Evolutionary conservation across 2,888 invertebrate species (phyloP), one percentile per base, ranked within the genome.

Genomic region (Hirtodrosophila confusa): DNA sequence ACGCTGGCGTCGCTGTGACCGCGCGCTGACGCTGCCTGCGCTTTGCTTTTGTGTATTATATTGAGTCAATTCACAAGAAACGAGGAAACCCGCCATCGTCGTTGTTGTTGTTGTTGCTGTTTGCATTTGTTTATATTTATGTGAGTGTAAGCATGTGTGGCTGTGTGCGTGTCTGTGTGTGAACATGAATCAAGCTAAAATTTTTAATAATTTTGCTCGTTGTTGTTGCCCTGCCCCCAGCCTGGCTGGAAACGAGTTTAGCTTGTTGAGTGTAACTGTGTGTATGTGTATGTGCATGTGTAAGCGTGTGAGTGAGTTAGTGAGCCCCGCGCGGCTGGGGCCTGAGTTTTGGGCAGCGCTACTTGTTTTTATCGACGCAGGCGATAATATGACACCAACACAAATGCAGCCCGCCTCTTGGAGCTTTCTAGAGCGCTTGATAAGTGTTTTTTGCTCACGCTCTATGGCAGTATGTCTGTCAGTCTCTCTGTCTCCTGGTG

Each of bases 41-140:
- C 64, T 73, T 69, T 55, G 71, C 71, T 74, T 78, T 84, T 75
- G 64, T 66, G 66, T 73, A 70, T 72, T 73, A 63, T 69, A 75
- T 78, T 80, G 78, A 86, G 83, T 86, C 86, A 85, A 85, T 89
- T 89, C 88, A 86, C 72, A 83, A 86, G 88, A 89, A 89, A 89
- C 86, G 88, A 89, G 89, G 89, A 89, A 89, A 89, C 89, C 89
- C 89, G 86, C 88, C 73, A 72, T 79, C 72, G 64, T 56, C 54
- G 73, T 55, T 58, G 73, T 29, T 40, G 68, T 69, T 51, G 72
- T 37, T 57, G 66, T 48, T 43, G 53, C 50, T 35, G 73, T 43
- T 61, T 73, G 68, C 62, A 72, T 70, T 69, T 70, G 68, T 78
- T 69, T 69, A 72, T 74, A 68, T 72, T 65, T 51, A 61, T 57